A percentile compares a stretch with the other conserved stretches of the same genome.
Evolutionary conservation across 2,888 invertebrate species (phyloP).

Genomic region (Unio delphinus): DNA sequence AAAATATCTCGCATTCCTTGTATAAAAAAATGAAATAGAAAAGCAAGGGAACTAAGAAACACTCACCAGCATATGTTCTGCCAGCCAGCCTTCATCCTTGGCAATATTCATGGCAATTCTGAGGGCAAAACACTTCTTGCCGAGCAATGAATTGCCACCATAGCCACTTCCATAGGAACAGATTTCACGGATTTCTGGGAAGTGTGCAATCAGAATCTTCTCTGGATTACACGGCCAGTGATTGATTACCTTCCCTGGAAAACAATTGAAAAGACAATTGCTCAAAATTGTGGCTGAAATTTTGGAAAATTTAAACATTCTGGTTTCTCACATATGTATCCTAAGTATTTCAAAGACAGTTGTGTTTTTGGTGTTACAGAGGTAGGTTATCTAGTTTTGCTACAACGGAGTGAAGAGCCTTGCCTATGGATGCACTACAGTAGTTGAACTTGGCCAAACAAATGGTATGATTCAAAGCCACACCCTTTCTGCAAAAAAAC

Average conservation of each 20-base stretch:
- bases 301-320: neutral
- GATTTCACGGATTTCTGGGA: conserved; percentile 87
- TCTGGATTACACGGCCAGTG: conserved; percentile 98
- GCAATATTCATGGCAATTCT: conserved; percentile 96
- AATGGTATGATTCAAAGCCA: too few relatives aligned
- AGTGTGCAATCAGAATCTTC: conserved; percentile 92
- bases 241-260: conserved; percentile 68
- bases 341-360: neutral
- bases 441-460: too few relatives aligned
- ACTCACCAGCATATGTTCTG: conserved; percentile 96
- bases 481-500: too few relatives aligned
- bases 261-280: neutral
- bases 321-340: neutral
- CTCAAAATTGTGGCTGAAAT: neutral
- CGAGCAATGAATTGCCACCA: conserved; percentile 95
- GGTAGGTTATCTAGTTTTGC: too few relatives aligned
- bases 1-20: too few relatives aligned
- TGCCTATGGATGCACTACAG: too few relatives aligned
- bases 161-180: conserved; percentile 96
- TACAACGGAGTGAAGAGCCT: too few relatives aligned
- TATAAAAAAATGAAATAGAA: too few relatives aligned
- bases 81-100: conserved; percentile 95
- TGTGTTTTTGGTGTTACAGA: too few relatives aligned
- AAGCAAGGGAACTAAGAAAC: neutral
- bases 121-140: conserved; percentile 98